Conservation (phyloP, 2,888 invertebrate species). For the Apodemia mormo region DNA sequence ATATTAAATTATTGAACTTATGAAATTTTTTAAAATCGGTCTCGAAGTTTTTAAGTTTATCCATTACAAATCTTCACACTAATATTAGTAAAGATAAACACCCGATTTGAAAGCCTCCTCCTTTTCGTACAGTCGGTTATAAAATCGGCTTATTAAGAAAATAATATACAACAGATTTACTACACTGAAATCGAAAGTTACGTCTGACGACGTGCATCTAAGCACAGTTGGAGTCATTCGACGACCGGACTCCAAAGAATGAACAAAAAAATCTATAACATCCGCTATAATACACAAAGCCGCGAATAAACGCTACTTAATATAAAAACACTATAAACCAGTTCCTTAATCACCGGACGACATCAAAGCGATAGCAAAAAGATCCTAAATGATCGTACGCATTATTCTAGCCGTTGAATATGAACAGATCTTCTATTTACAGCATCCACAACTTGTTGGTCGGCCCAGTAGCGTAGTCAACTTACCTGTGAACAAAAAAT, state of each 20-base stretch:
- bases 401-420: constrained; percentile 31
- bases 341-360: constrained; percentile 32
- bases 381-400: constrained; percentile 31
- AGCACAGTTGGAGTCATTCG: not conserved
- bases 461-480: constrained; percentile 37
- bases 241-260: not conserved
- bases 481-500: constrained; percentile 43
- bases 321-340: constrained; percentile 27
- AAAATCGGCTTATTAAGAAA: too few species aligned
- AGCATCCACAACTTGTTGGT: constrained; percentile 36
- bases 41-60: too few species aligned
- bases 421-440: constrained; percentile 39
- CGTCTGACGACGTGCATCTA: not conserved
- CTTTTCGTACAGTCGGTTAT: too few species aligned
- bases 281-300: constrained; percentile 19
- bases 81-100: too few species aligned
- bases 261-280: not conserved
- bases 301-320: constrained; percentile 10
- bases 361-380: constrained; percentile 34
- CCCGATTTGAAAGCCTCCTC: too few species aligned
- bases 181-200: not conserved
- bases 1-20: too few species aligned
- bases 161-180: not conserved
- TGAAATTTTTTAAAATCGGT: too few species aligned
- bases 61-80: too few species aligned